These are phyloP conservation scores for Sus scrofa DNA, from an alignment of 2,113 vertebrate species.

Conservation along the genomic window DNA sequence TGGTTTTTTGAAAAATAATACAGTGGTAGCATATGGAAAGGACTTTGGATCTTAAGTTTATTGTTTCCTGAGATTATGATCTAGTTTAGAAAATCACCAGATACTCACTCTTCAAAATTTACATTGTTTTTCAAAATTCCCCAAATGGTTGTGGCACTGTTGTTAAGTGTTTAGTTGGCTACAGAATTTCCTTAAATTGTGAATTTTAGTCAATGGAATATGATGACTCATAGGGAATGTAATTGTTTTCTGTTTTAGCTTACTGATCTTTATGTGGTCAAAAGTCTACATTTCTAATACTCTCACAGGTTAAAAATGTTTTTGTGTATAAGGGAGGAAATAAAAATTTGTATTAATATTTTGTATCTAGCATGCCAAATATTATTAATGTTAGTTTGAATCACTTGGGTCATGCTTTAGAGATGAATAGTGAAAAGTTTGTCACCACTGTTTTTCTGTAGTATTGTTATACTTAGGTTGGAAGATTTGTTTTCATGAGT, in stretches of 20 bases:
- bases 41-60: conserved; percentile 33
- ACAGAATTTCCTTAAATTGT: conserved; percentile 82
- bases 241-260: conserved; percentile 71
- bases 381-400: conserved; percentile 38
- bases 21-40: neutral
- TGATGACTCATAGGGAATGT: conserved; percentile 70
- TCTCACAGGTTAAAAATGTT: conserved; percentile 27
- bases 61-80: conserved; percentile 68
- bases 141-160: neutral
- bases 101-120: conserved; percentile 46
- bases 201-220: conserved; percentile 70
- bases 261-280: conserved; percentile 65
- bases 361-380: conserved; percentile 9
- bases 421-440: conserved; percentile 10
- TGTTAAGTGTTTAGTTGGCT: conserved; percentile 61
- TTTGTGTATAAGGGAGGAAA: conserved; percentile 51
- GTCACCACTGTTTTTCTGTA: neutral
- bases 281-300: conserved; percentile 36
- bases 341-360: conserved; percentile 56
- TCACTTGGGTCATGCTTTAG: conserved; percentile 48
- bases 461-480: neutral
- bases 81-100: conserved; percentile 63
- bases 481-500: conserved; percentile 48
- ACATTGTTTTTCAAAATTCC: conserved; percentile 69
- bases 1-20: conserved; percentile 65